Evolutionary conservation across 2,888 invertebrate species (phyloP), one percentile per base, ranked within the genome.

Genomic region (Trachelus iudaicus): DNA sequence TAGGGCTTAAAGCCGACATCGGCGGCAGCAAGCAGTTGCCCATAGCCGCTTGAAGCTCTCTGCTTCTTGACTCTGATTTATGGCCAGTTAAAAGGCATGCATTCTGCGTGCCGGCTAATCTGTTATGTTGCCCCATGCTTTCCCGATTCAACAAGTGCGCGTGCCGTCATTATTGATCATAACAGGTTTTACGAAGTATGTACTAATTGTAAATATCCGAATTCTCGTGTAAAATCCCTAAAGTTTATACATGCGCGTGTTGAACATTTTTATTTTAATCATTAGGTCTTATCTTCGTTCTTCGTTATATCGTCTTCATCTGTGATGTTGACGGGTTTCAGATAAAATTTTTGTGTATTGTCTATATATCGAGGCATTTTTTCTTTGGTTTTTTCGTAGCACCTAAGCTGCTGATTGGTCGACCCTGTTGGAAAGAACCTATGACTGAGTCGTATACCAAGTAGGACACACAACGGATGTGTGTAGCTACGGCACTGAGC

Each of bases 21-120:
- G 71, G 15, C 31, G 11, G 31, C 31, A 33, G 71, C 31, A 15
- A 71, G 31, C 71, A 31, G 71, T 33, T 33, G 71, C 71, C 71
- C 31, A 71, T 31, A 71, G 71, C 33, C 6, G 71, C 31, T 33
- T 33, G 31, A 23, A 30, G 71, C 33, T 71, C 71, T 71, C 12
- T 33, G 71, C 71, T 83, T 83, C 85, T 87, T 83, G 88, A 89
- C 88, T 90, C 88, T 90, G 90, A 90, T 90, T 90, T 90, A 90
- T 85, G 86, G 84, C 79, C 85, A 84, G 86, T 87, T 88, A 87
- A 88, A 85, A 89, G 87, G 75, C 71, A 71, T 31, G 71, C 74
- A 74, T 74, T 74, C 37, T 74, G 74, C 74, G 74, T 74, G 31
- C 35, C 74, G 74, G 74, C 35, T 74, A 74, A 74, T 74, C 74